Evolutionary conservation across 2,888 invertebrate genomes (phyloP).

Genomic region (Sthenelais limicola): DNA sequence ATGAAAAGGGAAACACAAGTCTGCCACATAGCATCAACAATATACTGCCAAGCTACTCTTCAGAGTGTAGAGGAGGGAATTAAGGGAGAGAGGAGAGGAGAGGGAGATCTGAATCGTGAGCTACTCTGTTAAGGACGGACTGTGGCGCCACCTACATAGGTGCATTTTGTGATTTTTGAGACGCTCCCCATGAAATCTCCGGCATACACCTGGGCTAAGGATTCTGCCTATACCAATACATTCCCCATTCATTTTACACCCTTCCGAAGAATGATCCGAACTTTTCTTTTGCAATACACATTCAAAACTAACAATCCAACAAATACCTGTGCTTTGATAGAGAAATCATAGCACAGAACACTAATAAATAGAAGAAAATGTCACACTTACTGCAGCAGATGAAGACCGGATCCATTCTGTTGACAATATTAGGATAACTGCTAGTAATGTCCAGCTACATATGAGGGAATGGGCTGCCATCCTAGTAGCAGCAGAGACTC

Average conservation of each 20-base stretch:
- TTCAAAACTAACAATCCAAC: too few relatives aligned
- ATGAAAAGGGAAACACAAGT: too few relatives aligned
- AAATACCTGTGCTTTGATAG: too few relatives aligned
- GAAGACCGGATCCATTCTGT: conserved; percentile 16
- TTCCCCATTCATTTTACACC: background rate
- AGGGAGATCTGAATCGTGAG: too few relatives aligned
- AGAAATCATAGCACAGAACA: too few relatives aligned
- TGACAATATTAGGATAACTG: conserved; percentile 24
- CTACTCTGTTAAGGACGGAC: too few relatives aligned
- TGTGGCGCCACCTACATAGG: conserved; percentile 25
- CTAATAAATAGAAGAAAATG: background rate
- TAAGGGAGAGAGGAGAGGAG: too few relatives aligned
- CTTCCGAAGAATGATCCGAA: too few relatives aligned
- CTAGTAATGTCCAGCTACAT: background rate
- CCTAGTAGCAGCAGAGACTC: background rate
- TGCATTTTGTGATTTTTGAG: conserved; percentile 10
- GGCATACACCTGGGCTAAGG: background rate
- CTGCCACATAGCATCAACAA: too few relatives aligned
- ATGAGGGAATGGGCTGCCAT: conserved; percentile 3
- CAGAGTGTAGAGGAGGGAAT: too few relatives aligned
- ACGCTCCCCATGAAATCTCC: conserved; percentile 19
- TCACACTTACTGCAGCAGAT: conserved; percentile 23
- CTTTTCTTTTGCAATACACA: too few relatives aligned
- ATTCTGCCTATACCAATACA: background rate
- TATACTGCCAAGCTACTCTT: too few relatives aligned